These are phyloP conservation scores for Cosmorhoe ocellata DNA, from an alignment of 2,888 invertebrate genomes.

Conservation along the genomic window DNA sequence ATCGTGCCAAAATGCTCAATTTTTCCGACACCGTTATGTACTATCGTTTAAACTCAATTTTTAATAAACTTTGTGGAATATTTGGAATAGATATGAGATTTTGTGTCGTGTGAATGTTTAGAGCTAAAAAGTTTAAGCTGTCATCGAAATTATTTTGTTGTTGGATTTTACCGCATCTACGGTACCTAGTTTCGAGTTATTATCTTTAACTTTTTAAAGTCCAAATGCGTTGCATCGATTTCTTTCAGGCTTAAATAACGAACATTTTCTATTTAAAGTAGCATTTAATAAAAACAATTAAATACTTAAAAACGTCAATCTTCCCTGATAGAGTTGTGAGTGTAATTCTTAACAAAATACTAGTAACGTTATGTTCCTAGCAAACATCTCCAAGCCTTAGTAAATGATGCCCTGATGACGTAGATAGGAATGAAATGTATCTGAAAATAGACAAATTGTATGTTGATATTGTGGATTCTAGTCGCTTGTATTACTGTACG, in stretches of 20 bases:
- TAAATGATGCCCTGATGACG: constrained; percentile 22
- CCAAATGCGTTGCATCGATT: constrained; percentile 20
- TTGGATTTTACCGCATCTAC: constrained; percentile 25
- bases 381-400: not conserved
- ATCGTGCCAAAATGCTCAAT: constrained; percentile 75
- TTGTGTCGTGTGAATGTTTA: constrained; percentile 43
- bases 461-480: constrained; percentile 40
- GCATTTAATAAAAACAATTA: constrained; percentile 1
- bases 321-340: constrained; percentile 6
- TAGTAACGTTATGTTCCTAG: not conserved
- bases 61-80: constrained; percentile 46
- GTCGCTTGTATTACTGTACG: constrained; percentile 20
- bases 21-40: constrained; percentile 48
- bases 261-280: constrained; percentile 6
- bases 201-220: constrained; percentile 1
- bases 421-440: constrained; percentile 52
- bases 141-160: constrained; percentile 33
- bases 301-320: constrained; percentile 10
- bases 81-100: constrained; percentile 38
- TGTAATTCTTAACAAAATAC: not conserved
- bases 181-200: constrained; percentile 11
- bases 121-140: constrained; percentile 21
- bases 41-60: constrained; percentile 47
- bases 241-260: constrained; percentile 9
- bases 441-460: constrained; percentile 46